Base-by-base conservation (phyloP, 2,797 vertebrate species). In the Sebastes kiyomatsui region DNA sequence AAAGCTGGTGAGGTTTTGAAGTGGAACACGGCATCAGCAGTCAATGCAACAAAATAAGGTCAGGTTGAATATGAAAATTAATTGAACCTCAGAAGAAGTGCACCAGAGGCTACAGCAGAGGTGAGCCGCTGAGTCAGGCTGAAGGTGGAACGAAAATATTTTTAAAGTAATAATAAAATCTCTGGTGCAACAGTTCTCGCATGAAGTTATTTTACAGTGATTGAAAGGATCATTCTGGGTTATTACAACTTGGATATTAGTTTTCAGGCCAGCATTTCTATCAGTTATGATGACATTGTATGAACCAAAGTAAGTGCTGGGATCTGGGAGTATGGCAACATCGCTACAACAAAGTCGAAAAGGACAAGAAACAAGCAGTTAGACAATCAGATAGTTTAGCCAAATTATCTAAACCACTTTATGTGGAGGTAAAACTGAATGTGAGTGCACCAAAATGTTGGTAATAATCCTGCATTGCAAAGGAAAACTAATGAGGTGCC, bases 1-100 rank as follows among this genome's bases (percentile, higher is more conserved):
- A 82, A 66, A 13, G 8, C 46, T 30, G 11, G 25, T 11, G n/a
- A 23, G 68, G 42, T 64, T 77, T 66, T 61, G 18, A 70, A 70
- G 70, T 70, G 22, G n/a, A 74, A 65, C 35, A 23, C 46, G 11
- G 20, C 30, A 64, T 72, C 23, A 35, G 49, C 35, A 69, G 74
- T 67, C 62, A 54, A 33, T 65, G 61, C 4, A 64, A 60, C 65
- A 58, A 72, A 87, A 74, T 60, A 54, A 77, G 75, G 74, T 75
- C 22, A 52, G 11, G 72, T 59, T 79, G 49, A 78, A 84, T 60
- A 30, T 68, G n/a, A 60, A 80, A 77, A 75, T 72, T 0, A 71
- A 65, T 74, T 69, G 25, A 68, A 70, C 27, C 9, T 68, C 28
- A 14, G 64, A 54, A 28, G 58, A 28, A 69, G 54, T 7, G 32